Conservation (phyloP, 2,113 vertebrate genomes). For the Pelusios castaneus region DNA sequence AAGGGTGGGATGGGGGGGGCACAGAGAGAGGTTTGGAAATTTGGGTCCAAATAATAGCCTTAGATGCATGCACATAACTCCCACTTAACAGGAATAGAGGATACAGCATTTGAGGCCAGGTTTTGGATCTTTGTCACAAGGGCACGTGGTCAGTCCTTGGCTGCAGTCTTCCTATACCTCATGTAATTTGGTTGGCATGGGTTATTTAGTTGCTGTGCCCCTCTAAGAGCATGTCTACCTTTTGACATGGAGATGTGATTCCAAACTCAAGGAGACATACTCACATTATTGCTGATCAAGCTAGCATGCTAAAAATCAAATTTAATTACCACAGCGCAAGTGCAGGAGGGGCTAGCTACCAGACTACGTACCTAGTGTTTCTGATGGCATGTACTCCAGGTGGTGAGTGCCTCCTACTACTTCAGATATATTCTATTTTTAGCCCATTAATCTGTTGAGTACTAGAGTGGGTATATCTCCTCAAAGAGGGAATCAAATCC, state of each 20-base stretch:
- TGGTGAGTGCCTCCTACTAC: background rate
- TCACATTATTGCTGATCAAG: background rate
- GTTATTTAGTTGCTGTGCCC: background rate
- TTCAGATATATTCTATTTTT: background rate
- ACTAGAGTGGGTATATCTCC: background rate
- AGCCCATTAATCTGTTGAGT: background rate
- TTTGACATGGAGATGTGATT: background rate
- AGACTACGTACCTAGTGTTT: background rate
- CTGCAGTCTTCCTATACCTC: background rate
- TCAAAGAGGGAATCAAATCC: background rate
- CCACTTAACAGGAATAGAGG: background rate
- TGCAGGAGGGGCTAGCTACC: background rate
- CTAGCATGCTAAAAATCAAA: background rate
- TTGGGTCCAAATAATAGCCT: background rate
- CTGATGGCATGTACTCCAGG: background rate
- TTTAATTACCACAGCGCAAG: background rate
- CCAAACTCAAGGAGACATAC: background rate
- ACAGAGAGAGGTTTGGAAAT: background rate
- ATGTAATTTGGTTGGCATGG: background rate
- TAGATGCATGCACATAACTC: background rate
- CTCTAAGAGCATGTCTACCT: background rate
- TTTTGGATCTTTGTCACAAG: constrained; percentile 19
- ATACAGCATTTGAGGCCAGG: background rate
- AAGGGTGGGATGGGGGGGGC: background rate
- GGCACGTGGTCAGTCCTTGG: fast-evolving